Percentiles rank a stretch among this genome's conserved stretches.
phyloP scores from a whole-genome alignment of 2,888 invertebrate genomes.

The Phlogophora meticulosa region DNA sequence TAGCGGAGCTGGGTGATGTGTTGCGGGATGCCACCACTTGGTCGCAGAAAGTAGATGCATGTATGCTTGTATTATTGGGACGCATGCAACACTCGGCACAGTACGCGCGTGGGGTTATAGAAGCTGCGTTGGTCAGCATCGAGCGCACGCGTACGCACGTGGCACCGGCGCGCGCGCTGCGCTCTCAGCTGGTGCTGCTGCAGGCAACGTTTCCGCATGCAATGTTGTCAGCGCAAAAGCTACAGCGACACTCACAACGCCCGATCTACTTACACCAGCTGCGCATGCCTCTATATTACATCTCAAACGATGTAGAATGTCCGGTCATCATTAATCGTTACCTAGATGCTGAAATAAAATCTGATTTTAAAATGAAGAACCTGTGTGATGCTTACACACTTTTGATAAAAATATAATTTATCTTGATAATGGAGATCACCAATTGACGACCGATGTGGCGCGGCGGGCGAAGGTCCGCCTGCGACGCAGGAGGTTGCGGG shows the following conservation, averaged over 20 bases:
- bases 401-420: neutral
- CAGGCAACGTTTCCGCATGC: constrained; percentile 30
- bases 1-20: constrained; percentile 27
- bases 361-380: constrained; percentile 12
- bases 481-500: no score
- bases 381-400: constrained; percentile 3
- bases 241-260: constrained; percentile 18
- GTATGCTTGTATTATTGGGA: constrained; percentile 67
- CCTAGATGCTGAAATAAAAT: constrained; percentile 7
- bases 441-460: no score
- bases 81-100: constrained; percentile 72
- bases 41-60: constrained; percentile 52
- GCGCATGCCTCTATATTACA: neutral
- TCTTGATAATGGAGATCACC: no score
- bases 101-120: constrained; percentile 72
- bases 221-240: neutral
- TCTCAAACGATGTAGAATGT: constrained; percentile 10
- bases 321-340: constrained; percentile 14
- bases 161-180: constrained; percentile 48
- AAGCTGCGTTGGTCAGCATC: constrained; percentile 70
- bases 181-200: constrained; percentile 66
- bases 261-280: constrained; percentile 13
- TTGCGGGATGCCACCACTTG: constrained; percentile 32
- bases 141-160: constrained; percentile 58
- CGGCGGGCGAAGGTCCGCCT: no score